Evolutionary conservation across 1,140 invertebrate species (phyloP), one percentile per base, ranked within the genome.

Genomic region (Apis laboriosa): DNA sequence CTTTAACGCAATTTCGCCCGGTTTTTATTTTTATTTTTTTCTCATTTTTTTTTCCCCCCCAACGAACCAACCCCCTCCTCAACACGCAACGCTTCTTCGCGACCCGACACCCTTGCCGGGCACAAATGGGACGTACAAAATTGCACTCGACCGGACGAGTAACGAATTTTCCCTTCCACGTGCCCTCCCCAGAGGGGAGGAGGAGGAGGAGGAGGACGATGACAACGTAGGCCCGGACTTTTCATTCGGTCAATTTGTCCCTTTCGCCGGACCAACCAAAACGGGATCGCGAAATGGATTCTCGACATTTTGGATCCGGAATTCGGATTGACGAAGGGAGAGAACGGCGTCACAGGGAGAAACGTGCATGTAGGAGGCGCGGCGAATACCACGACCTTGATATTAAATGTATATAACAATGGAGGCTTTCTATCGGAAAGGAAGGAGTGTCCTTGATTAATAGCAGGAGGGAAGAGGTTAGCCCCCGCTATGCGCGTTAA

Each of bases 1-100:
- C 67, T 83, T 83, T 88, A 88, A 88, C 84, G 87, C 86, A 88
- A 88, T 88, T 88, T 88, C 87, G 74, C 87, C 79, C 74, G 86
- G 49, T 51, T 83, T 43, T 84, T 87, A 79, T 78, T 85, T 24
- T 43, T 7, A 7, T 43, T 43, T 43, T 43, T 43, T 34, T 34
- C 2, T 34, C 2, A 34, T 34, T 34, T 34, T 34, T 34, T 34
- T 34, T 43, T 43, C 7, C 34, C 34, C 34, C 34, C 5, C 75
- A 66, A 72, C 80, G 56, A 77, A 61, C 58, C 43, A 64, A 71
- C 28, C 58, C 78, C 51, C 61, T 15, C 5, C 15, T 19, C 12
- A 24, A 53, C 49, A 61, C 55, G 21, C 49, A 28, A 43, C 21
- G 82, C 43, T 78, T 34, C 49, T 56, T 67, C 58, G 61, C 21